A percentile compares a stretch with the other conserved stretches of the same genome.
These are phyloP conservation scores for Chiloscyllium plagiosum DNA, from an alignment of 2,113 vertebrate genomes.

Conservation along the genomic window DNA sequence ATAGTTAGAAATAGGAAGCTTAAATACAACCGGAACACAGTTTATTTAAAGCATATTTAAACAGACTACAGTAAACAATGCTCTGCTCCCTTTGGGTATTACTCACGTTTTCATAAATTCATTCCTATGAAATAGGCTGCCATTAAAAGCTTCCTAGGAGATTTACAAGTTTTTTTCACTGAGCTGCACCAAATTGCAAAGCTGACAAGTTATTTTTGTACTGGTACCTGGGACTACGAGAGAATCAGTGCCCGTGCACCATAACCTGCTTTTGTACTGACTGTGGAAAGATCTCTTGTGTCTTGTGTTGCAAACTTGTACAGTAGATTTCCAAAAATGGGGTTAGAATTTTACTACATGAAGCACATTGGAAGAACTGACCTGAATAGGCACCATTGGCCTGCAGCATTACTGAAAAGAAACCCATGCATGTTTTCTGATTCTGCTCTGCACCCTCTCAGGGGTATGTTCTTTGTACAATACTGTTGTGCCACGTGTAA, in stretches of 20 bases:
- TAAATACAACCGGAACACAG: not conserved
- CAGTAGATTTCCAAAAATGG: not conserved
- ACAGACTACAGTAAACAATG: not conserved
- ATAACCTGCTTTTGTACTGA: not conserved
- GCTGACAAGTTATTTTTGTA: not conserved
- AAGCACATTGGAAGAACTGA: not conserved
- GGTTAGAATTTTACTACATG: not conserved
- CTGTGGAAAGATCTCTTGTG: not conserved
- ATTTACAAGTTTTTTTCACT: not conserved
- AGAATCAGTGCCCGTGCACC: not conserved
- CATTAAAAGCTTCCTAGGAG: not conserved
- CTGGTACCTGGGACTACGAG: not conserved
- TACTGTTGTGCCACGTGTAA: not conserved
- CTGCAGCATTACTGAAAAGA: not conserved
- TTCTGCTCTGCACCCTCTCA: not conserved
- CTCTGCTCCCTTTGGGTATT: not conserved
- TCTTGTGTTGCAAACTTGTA: not conserved
- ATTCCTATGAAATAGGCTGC: not conserved
- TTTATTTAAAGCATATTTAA: not conserved
- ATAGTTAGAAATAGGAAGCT: not conserved
- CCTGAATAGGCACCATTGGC: not conserved
- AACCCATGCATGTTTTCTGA: not conserved
- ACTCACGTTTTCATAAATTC: not conserved
- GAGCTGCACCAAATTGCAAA: not conserved
- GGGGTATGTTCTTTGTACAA: not conserved